A percentile compares a stretch with the other conserved stretches of the same genome.
Evolutionary conservation across 2,888 invertebrate genomes (phyloP).

Genomic region (Pammene aurita): DNA sequence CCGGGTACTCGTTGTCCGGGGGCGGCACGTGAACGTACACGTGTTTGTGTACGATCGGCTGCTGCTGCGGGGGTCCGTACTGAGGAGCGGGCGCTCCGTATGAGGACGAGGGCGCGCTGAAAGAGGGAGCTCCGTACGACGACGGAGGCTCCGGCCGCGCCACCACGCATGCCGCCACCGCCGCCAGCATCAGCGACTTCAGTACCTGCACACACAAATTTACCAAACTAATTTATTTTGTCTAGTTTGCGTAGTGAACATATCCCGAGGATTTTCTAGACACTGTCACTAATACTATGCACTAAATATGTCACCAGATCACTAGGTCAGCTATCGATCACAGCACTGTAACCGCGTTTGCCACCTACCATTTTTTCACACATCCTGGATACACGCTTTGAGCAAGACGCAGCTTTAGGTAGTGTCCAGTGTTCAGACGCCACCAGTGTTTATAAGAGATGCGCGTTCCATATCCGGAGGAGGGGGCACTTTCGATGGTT

Average conservation of each 20-base stretch:
- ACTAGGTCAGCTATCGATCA: constrained; percentile 57
- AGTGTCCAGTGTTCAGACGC: constrained; percentile 75
- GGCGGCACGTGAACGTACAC: constrained; percentile 96
- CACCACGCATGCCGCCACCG: constrained; percentile 69
- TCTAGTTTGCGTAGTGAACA: not conserved
- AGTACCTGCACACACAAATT: constrained; percentile 74
- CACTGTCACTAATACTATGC: constrained; percentile 44
- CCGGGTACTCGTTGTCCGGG: constrained; percentile 90
- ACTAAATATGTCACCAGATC: constrained; percentile 54
- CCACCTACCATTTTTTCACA: constrained; percentile 79
- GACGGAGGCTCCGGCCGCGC: constrained; percentile 83
- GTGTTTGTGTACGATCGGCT: constrained; percentile 93
- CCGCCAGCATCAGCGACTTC: constrained; percentile 72
- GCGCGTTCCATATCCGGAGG: constrained; percentile 76
- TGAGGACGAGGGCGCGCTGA: constrained; percentile 66
- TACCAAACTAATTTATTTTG: constrained; percentile 32
- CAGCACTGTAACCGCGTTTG: constrained; percentile 44
- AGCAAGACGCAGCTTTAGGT: constrained; percentile 63
- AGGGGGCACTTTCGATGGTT: constrained; percentile 82
- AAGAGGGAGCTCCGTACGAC: constrained; percentile 83
- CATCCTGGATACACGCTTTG: constrained; percentile 71
- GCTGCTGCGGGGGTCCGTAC: constrained; percentile 88
- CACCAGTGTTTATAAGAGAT: constrained; percentile 81
- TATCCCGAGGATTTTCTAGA: constrained; percentile 16
- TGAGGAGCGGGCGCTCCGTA: constrained; percentile 84